Percentiles rank a stretch among this genome's conserved stretches.
These are phyloP conservation scores for Sigmodon hispidus DNA, from an alignment of 2,113 vertebrate genomes.

Conservation along the genomic window DNA sequence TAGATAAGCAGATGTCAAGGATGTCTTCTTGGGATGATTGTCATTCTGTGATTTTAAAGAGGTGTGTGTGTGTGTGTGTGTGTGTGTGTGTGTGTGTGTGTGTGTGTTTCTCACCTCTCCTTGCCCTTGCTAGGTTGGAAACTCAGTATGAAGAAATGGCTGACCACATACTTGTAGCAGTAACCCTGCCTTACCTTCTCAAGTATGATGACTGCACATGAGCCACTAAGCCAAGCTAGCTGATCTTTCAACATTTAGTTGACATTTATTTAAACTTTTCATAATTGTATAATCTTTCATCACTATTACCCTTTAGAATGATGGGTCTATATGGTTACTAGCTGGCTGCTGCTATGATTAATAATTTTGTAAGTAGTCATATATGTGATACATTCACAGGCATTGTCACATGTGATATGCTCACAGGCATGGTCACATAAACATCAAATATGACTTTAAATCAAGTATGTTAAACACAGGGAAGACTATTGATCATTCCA, in stretches of 20 bases:
- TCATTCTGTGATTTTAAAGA: conserved; percentile 63
- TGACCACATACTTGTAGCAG: background rate
- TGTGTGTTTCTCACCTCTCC: too few relatives aligned
- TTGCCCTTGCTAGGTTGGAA: background rate
- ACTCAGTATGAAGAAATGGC: background rate
- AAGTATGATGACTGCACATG: background rate
- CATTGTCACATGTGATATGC: too few relatives aligned
- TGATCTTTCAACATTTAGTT: background rate
- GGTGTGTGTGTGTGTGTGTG: too few relatives aligned
- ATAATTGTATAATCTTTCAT: background rate
- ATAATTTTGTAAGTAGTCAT: background rate
- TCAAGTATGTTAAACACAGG: background rate
- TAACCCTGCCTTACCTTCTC: too few relatives aligned
- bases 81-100: too few relatives aligned
- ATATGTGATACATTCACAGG: too few relatives aligned
- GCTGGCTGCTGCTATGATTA: background rate
- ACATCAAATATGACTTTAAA: background rate
- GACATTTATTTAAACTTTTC: background rate
- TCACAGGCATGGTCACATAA: too few relatives aligned
- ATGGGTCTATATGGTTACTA: background rate
- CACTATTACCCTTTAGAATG: background rate
- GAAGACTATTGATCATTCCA: background rate
- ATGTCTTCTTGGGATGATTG: background rate
- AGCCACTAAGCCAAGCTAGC: background rate
- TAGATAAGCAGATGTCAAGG: background rate